A percentile compares a stretch with the other conserved stretches of the same genome.
Evolutionary conservation across 2,888 invertebrate genomes (phyloP).

Genomic region (Pogonocherus hispidulus): DNA sequence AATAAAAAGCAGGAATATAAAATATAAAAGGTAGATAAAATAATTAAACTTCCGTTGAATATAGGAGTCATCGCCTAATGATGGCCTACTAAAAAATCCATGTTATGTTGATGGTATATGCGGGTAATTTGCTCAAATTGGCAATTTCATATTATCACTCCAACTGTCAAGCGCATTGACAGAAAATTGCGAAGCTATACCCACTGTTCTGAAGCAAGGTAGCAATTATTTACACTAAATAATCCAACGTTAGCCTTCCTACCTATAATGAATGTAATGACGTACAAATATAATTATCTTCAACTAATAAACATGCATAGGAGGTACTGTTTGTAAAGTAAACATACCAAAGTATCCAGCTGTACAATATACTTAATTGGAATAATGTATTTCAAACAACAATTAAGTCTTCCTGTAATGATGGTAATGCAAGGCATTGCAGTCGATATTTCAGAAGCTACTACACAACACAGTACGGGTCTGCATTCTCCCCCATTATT

Average conservation of each 20-base stretch:
- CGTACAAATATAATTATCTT: constrained; percentile 7
- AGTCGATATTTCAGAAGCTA: not conserved
- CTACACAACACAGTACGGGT: not conserved
- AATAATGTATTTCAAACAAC: constrained; percentile 9
- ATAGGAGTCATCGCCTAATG: too few species aligned
- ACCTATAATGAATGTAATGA: not conserved
- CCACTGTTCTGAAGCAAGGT: not conserved
- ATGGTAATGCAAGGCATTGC: not conserved
- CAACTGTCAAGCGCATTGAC: not conserved
- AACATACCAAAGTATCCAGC: not conserved
- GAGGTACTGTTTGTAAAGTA: not conserved
- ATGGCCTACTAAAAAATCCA: too few species aligned
- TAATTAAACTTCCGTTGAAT: too few species aligned
- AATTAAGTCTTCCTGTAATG: not conserved
- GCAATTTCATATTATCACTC: not conserved
- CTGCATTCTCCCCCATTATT: too few species aligned
- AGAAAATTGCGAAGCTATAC: not conserved
- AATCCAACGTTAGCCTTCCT: not conserved
- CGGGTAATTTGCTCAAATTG: not conserved
- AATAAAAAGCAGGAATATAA: not conserved
- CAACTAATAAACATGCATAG: constrained; percentile 3
- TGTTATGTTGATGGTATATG: not conserved
- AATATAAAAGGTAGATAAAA: not conserved
- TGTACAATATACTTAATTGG: constrained; percentile 6
- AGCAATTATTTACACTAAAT: constrained; percentile 4